Conservation (phyloP, 2,888 invertebrate genomes). For the Troides helena region DNA sequence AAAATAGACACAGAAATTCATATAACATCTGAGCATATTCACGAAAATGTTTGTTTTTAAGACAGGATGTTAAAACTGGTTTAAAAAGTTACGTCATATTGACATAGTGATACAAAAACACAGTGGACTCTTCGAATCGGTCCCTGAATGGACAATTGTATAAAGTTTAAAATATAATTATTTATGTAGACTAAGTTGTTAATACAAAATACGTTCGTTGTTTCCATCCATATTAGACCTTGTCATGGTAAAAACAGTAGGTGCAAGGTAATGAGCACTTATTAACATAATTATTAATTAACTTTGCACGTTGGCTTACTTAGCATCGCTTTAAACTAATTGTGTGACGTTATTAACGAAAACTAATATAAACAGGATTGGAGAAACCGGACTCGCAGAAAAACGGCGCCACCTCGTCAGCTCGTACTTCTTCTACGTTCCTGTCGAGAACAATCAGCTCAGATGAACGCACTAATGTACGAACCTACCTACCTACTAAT, state of each 20-base stretch:
- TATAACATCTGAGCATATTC: background rate
- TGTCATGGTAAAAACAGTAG: conserved; percentile 1
- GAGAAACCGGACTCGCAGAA: conserved; percentile 67
- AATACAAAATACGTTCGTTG: background rate
- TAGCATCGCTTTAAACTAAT: conserved; percentile 20
- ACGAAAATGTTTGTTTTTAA: background rate
- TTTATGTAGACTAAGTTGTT: too few species aligned
- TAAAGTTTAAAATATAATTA: background rate
- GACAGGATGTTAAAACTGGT: background rate
- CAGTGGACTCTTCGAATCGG: too few species aligned
- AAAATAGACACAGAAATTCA: background rate
- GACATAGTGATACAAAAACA: too few species aligned
- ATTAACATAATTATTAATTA: conserved; percentile 24
- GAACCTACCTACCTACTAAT: conserved; percentile 55
- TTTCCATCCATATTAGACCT: background rate
- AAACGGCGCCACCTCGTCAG: conserved; percentile 61
- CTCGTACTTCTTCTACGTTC: conserved; percentile 69
- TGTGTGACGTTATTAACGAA: conserved; percentile 43
- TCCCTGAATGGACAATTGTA: background rate
- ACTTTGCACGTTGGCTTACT: conserved; percentile 27
- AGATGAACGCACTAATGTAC: conserved; percentile 60
- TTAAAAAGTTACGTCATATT: too few species aligned
- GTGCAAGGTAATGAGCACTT: conserved; percentile 4
- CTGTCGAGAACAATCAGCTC: conserved; percentile 69
- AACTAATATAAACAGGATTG: conserved; percentile 69